Evolutionary conservation across 2,888 invertebrate genomes (phyloP), one percentile per base, ranked within the genome.

Genomic region (Erannis defoliaria): DNA sequence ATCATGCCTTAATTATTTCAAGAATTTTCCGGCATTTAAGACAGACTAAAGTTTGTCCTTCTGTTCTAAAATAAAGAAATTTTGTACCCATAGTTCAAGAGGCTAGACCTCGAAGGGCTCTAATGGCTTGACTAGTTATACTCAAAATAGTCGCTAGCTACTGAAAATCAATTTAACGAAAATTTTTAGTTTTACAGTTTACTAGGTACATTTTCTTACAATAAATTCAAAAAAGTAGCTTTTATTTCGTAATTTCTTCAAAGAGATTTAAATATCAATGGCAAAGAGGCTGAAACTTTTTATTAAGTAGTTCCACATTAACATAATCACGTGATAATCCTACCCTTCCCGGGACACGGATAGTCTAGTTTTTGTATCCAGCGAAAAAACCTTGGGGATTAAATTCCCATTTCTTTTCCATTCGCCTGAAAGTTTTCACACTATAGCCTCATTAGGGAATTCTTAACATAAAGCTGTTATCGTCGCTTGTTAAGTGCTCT

Each of bases 271-370:
- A 78, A 78, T 76, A 77, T 73, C 77, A 74, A 76, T 75, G 65
- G 71, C 67, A 73, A 72, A 74, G 75, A 74, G 74, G 73, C 69
- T 65, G 57, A 51, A 75, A 49, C 56, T 64, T 60, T 54, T 66
- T 63, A 62, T 53, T 76, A 78, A 77, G 74, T 77, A 77, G 73
- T 67, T 74, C 70, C 54, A 69, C 70, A 82, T 86, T 82, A 78
- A 70, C 85, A 82, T 86, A 85, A 83, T 83, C 80, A 65, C 59
- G 57, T 76, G 82, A 79, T 80, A 80, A 76, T 63, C 67, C 51
- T 64, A 71, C 68, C 57, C 66, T 68, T 66, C 66, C 55, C 45
- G 53, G 55, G 56, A 57, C 42, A 57, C 54, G 58, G 62, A 59
- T 68, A 53, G 53, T 51, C n/a, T 33, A 55, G 43, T 40, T 50